phyloP scores from a whole-genome alignment of 2,797 vertebrate genomes.

The Sebastolobus altivelis region DNA sequence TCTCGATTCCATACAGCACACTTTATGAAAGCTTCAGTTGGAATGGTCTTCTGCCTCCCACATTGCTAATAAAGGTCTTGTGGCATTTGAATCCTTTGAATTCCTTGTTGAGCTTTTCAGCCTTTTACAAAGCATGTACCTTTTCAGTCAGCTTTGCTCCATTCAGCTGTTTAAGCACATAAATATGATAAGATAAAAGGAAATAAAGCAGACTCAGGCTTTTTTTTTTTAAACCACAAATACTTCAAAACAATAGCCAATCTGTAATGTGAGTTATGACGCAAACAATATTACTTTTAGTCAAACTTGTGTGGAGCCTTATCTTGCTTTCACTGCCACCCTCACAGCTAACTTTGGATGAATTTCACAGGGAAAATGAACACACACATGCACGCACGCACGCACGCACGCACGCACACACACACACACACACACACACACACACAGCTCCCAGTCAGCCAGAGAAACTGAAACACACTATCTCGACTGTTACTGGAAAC shows the following conservation, averaged over 20 bases:
- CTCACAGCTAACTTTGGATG: conserved; percentile 10
- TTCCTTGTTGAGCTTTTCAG: conserved; percentile 29
- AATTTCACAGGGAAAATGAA: conserved; percentile 21
- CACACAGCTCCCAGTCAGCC: conserved; percentile 29
- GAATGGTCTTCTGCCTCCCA: neutral
- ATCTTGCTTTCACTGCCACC: conserved; percentile 1
- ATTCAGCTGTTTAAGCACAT: conserved; percentile 3
- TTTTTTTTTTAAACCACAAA: neutral
- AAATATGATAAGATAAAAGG: neutral
- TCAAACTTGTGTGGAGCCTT: conserved; percentile 27
- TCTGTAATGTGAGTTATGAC: neutral
- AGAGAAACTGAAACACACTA: conserved; percentile 62
- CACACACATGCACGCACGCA: conserved; percentile 5
- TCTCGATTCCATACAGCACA: neutral
- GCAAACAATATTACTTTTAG: conserved; percentile 1
- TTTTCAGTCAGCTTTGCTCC: neutral
- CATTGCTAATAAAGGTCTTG: conserved; percentile 17
- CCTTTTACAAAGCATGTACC: conserved; percentile 10
- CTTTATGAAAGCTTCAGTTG: neutral
- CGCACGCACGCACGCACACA: conserved; percentile 1
- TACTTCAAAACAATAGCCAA: conserved; percentile 6
- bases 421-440: conserved; percentile 20
- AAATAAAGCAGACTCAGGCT: neutral
- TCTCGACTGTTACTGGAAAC: conserved; percentile 76
- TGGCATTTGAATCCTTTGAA: conserved; percentile 28